A percentile compares a stretch with the other conserved stretches of the same genome.
Conservation (phyloP, 1,140 invertebrate species). For the Agrypnia vestita region DNA sequence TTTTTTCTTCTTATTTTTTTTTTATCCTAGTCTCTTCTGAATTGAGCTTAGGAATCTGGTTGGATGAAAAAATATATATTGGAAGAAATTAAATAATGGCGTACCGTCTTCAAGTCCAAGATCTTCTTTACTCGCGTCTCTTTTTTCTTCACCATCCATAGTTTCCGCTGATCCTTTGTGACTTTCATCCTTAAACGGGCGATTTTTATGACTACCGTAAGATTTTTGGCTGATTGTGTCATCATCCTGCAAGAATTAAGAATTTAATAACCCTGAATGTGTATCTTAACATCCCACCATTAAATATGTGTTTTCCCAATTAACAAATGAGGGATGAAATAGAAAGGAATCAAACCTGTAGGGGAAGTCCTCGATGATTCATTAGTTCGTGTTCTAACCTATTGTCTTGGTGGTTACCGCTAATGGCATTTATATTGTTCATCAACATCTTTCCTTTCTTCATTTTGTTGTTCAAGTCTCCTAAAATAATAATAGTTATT, state of each 20-base stretch:
- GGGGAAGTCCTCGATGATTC: slow-evolving; percentile 79
- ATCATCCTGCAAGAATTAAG: slow-evolving; percentile 72
- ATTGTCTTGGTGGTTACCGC: slow-evolving; percentile 82
- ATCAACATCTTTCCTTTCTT: slow-evolving; percentile 82
- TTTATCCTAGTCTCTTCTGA: too few relatives aligned
- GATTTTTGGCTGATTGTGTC: slow-evolving; percentile 91
- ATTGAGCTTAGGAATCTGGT: too few relatives aligned
- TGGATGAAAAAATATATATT: too few relatives aligned
- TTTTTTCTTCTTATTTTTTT: too few relatives aligned
- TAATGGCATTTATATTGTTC: slow-evolving; percentile 81
- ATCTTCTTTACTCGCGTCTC: slow-evolving; percentile 93
- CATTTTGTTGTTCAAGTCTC: slow-evolving; percentile 82
- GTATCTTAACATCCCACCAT: not conserved
- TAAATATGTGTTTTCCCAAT: not conserved
- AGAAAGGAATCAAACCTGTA: slow-evolving; percentile 66
- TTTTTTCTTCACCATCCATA: slow-evolving; percentile 90
- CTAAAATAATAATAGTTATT: slow-evolving; percentile 65
- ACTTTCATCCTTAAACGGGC: slow-evolving; percentile 89
- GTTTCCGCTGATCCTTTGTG: slow-evolving; percentile 90
- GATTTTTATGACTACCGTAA: slow-evolving; percentile 92
- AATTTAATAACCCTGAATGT: too few relatives aligned
- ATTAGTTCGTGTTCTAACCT: slow-evolving; percentile 81
- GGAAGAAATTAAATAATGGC: slow-evolving; percentile 11
- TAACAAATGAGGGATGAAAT: not conserved
- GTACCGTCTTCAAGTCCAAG: slow-evolving; percentile 81